phyloP scores from a whole-genome alignment of 2,888 invertebrate species.

The Octodonta nipae region DNA sequence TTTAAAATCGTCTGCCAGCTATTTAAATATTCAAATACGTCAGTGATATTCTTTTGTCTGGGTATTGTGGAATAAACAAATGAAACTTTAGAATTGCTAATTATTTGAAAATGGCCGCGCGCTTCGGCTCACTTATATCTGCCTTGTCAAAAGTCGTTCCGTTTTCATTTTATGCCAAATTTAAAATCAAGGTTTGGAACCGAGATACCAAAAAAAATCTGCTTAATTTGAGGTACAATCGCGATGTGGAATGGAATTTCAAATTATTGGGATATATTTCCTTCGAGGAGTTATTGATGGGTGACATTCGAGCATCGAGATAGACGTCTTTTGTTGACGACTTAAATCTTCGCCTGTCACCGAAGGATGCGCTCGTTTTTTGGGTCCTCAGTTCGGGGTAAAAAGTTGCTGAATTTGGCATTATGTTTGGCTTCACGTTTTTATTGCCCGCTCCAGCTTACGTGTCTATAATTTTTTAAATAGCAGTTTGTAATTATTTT shows the following conservation, averaged over 20 bases:
- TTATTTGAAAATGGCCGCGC: conserved; percentile 22
- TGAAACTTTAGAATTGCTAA: conserved; percentile 35
- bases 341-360: conserved; percentile 28
- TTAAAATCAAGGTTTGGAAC: conserved; percentile 14
- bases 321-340: conserved; percentile 30
- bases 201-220: conserved; percentile 20
- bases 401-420: conserved; percentile 17
- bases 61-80: conserved; percentile 29
- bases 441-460: conserved; percentile 8
- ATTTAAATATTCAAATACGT: conserved; percentile 36
- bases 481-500: conserved; percentile 15
- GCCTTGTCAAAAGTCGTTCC: too few relatives aligned
- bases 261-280: conserved; percentile 21
- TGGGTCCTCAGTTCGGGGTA: conserved; percentile 6
- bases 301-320: conserved; percentile 32
- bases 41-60: conserved; percentile 33
- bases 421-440: conserved; percentile 14
- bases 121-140: conserved; percentile 1
- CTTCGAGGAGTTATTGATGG: conserved; percentile 31
- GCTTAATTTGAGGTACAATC: conserved; percentile 25
- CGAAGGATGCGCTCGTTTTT: conserved; percentile 13
- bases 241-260: conserved; percentile 14
- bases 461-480: conserved; percentile 10
- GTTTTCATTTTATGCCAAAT: conserved; percentile 16
- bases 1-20: conserved; percentile 22